Base-by-base conservation (phyloP, 1,140 invertebrate genomes). In the Callitettix versicolor region DNA sequence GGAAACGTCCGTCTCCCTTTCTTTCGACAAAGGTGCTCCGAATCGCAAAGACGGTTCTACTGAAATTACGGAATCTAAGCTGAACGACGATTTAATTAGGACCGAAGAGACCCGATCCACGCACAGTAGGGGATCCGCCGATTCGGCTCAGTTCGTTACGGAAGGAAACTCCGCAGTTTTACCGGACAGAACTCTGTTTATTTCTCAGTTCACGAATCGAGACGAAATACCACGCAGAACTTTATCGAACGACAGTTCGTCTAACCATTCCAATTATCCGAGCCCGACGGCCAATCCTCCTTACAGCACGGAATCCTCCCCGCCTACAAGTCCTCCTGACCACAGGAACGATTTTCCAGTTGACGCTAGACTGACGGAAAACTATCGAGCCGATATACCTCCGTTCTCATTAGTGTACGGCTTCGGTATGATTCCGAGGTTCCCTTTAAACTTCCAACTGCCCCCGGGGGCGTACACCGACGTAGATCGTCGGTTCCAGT, bases 391-490 rank as follows among this genome's bases (percentile, higher is more conserved):
- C 6, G 46, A 47, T 26, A 47, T 46, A 21, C 33, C 43, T 12
- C 17, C 43, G 4, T 33, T 40, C 24, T 55, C 54, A 7, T 38
- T 55, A 14, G 42, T 44, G 4, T 40, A 46, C 44, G 54, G 42
- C 17, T 40, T 46, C 17, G 53, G 53, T 7, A 36, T 55, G 7
- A 40, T 55, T n/a, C 54, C 54, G 17, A 34, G 54, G 34, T 44
- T 55, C 17, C 54, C 54, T n/a, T 11, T 55, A 43, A 21, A 38
- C 22, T 44, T 55, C 21, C 54, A 44, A 12, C 26, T 55, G 20
- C 30, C 53, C 9, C 12, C 43, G n/a, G 26, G 26, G 9, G 54
- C 47, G 18, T 55, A 55, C 36, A 43, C 42, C n/a, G 41, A 44
- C 26, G 54, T 51, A 21, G 30, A 7, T 14, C 42, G 17, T 12